These are phyloP conservation scores for Pygoscelis adeliae DNA, from an alignment of 2,113 vertebrate genomes.

Conservation along the genomic window DNA sequence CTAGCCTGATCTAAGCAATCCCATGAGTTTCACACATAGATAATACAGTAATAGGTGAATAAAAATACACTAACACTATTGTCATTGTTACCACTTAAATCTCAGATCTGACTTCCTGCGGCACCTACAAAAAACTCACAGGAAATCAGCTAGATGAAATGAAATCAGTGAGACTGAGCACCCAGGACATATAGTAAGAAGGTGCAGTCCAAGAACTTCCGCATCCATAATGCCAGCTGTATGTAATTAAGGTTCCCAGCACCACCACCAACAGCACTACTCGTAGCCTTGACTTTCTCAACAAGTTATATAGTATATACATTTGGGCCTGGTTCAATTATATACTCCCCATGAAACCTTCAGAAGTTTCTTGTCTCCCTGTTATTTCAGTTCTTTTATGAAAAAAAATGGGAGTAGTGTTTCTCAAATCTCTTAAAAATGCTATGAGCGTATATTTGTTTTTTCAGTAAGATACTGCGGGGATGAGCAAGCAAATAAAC, in stretches of 20 bases:
- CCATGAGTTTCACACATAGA: neutral
- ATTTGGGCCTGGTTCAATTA: neutral
- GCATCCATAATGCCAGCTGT: neutral
- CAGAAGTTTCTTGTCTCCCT: neutral
- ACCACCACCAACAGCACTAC: neutral
- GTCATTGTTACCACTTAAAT: neutral
- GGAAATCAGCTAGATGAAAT: neutral
- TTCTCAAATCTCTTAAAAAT: neutral
- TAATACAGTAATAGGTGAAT: neutral
- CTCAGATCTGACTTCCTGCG: neutral
- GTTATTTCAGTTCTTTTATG: neutral
- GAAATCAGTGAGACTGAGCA: neutral
- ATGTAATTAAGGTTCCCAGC: neutral
- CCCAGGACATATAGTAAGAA: neutral
- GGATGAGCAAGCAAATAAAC: neutral
- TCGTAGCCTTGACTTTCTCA: neutral
- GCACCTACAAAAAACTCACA: neutral
- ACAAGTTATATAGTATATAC: neutral
- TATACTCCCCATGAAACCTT: neutral
- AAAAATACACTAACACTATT: neutral
- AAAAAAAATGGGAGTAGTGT: neutral
- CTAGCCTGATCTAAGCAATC: neutral
- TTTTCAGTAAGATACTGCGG: neutral
- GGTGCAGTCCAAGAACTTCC: neutral
- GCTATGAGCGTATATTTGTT: neutral